A percentile compares a stretch with the other conserved stretches of the same genome.
phyloP scores from a whole-genome alignment of 2,113 vertebrate genomes.

The Neotragus moschatus region DNA sequence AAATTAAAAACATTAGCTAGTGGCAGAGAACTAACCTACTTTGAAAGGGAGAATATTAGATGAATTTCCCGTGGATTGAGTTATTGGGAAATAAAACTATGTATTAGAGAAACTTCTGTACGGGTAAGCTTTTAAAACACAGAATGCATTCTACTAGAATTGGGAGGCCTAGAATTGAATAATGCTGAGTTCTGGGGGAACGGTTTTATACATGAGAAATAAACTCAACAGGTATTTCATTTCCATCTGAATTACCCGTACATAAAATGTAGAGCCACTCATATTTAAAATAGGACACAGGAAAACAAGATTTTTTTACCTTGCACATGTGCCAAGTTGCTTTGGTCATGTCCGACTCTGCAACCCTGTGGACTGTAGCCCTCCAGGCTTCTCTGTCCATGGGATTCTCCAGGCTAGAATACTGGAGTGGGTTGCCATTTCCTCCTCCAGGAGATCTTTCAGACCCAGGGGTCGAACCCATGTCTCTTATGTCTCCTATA shows the following conservation, averaged over 20 bases:
- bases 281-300: background rate
- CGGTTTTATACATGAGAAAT: background rate
- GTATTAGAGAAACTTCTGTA: slow-evolving; percentile 9
- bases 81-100: slow-evolving; percentile 19
- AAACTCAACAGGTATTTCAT: background rate
- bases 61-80: slow-evolving; percentile 32
- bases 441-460: background rate
- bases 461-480: background rate
- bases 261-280: background rate
- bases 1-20: slow-evolving; percentile 6
- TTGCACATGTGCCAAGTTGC: background rate
- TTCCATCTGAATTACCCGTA: background rate
- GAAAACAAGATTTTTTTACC: background rate
- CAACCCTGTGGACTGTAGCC: background rate
- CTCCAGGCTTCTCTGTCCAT: background rate
- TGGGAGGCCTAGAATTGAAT: background rate
- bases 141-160: background rate
- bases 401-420: background rate
- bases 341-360: background rate
- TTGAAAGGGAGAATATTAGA: background rate
- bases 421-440: background rate
- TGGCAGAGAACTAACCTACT: background rate
- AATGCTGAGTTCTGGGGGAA: background rate
- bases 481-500: background rate
- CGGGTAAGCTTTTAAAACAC: background rate